phyloP scores from a whole-genome alignment of 2,888 invertebrate species.

The Eulithis prunata region DNA sequence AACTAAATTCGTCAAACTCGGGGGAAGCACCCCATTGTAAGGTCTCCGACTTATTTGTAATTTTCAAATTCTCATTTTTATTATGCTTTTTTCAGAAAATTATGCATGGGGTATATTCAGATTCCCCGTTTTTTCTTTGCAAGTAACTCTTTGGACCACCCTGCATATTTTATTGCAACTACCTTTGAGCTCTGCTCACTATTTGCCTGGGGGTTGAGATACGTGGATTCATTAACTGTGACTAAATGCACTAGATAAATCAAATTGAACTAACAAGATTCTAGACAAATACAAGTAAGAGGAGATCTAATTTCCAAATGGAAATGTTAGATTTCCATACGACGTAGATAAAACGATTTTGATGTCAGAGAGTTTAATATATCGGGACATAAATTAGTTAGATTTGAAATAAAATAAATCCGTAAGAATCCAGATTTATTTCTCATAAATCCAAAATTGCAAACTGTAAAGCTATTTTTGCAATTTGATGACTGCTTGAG shows the following conservation, averaged over 20 bases:
- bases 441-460: no score
- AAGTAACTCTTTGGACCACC: no score
- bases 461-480: no score
- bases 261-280: conserved; percentile 5
- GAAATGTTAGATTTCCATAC: conserved; percentile 16
- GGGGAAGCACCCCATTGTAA: no score
- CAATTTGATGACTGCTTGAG: no score
- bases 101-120: no score
- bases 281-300: conserved; percentile 1
- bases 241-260: conserved; percentile 9
- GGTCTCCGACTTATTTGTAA: no score
- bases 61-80: no score
- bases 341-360: conserved; percentile 10
- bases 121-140: no score
- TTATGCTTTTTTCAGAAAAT: no score
- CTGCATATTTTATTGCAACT: no score
- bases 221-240: not conserved
- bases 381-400: conserved; percentile 9
- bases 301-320: conserved; percentile 11
- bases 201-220: not conserved
- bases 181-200: not conserved
- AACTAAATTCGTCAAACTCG: no score
- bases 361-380: conserved; percentile 4
- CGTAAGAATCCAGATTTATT: not conserved
- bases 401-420: conserved; percentile 1